These are phyloP conservation scores for Capromys pilorides DNA, from an alignment of 2,797 vertebrate genomes.

Conservation along the genomic window DNA sequence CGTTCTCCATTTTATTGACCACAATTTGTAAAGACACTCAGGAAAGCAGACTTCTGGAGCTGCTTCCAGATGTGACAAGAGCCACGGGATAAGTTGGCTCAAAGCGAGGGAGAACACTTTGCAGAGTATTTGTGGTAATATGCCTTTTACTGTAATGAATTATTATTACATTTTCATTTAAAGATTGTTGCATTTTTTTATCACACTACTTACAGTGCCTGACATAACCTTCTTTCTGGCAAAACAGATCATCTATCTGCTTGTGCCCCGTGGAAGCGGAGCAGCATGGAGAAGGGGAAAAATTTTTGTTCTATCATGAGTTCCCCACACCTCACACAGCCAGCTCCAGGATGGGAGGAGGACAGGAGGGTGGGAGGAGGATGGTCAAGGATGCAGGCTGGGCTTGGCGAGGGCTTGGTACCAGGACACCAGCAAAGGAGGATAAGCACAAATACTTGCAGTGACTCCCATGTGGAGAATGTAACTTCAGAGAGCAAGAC, in stretches of 20 bases:
- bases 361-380: not conserved
- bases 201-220: not conserved
- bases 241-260: not conserved
- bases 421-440: not conserved
- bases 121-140: no score
- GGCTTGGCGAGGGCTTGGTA: not conserved
- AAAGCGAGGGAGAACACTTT: not conserved
- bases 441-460: not conserved
- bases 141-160: not conserved
- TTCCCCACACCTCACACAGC: not conserved
- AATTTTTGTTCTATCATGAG: not conserved
- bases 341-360: not conserved
- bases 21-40: not conserved
- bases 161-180: not conserved
- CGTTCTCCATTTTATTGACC: not conserved
- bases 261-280: not conserved
- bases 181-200: not conserved
- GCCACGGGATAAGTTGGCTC: not conserved
- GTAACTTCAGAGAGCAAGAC: not conserved
- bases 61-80: not conserved
- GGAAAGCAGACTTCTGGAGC: not conserved
- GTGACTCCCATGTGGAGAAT: not conserved
- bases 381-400: not conserved
- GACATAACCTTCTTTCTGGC: not conserved
- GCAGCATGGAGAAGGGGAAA: not conserved